Percentiles rank a stretch among this genome's conserved stretches.
These are phyloP conservation scores for Hydropsyche betteni DNA, from an alignment of 2,888 invertebrate genomes.

Conservation along the genomic window DNA sequence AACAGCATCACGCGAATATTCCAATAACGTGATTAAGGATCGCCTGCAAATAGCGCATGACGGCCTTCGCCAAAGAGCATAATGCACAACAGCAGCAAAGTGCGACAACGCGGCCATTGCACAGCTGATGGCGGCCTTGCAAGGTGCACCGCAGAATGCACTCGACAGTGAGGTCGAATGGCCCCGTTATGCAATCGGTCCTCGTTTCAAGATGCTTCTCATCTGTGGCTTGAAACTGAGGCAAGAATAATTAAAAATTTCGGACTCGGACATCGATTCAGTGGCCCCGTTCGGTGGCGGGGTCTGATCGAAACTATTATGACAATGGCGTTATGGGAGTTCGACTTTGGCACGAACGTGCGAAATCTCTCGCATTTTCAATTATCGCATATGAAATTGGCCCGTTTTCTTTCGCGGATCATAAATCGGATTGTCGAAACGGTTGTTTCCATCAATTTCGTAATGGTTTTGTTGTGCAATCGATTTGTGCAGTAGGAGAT, in stretches of 20 bases:
- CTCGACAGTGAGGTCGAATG: background rate
- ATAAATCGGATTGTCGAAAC: slow-evolving; percentile 24
- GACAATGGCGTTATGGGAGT: no score
- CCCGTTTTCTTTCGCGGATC: background rate
- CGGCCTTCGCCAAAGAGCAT: slow-evolving; percentile 16
- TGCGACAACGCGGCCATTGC: background rate
- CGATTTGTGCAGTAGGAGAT: background rate
- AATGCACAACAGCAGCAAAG: background rate
- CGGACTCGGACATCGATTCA: no score
- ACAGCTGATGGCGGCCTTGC: slow-evolving; percentile 38
- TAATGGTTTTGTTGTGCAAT: background rate
- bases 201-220: no score
- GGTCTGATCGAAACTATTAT: background rate
- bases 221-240: no score
- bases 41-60: slow-evolving; percentile 15
- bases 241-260: no score
- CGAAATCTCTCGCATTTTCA: slow-evolving; percentile 12
- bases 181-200: background rate
- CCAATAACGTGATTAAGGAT: background rate
- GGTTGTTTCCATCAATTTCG: slow-evolving; percentile 11
- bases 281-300: no score
- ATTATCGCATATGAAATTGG: background rate
- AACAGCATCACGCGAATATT: no score
- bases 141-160: slow-evolving; percentile 31
- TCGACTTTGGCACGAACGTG: slow-evolving; percentile 1